Evolutionary conservation across 2,888 invertebrate genomes (phyloP).

Genomic region (Folsomia candida): DNA sequence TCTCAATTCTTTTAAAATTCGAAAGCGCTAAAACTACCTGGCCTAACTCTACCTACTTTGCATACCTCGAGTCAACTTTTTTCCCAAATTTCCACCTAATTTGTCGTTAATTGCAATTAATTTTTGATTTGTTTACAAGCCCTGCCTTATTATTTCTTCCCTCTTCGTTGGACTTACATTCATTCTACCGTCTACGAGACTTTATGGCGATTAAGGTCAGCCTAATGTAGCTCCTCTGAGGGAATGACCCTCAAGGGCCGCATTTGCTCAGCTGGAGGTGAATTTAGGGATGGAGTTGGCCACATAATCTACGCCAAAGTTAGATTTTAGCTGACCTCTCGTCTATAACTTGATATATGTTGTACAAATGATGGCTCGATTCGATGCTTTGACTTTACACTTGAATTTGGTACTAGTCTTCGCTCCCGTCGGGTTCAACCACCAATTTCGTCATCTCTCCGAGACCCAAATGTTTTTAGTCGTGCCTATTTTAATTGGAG

Average conservation of each 20-base stretch:
- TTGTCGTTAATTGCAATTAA: not conserved
- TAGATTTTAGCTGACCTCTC: not conserved
- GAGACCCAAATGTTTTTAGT: too few species aligned
- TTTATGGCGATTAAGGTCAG: not conserved
- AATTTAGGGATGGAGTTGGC: not conserved
- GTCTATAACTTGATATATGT: not conserved
- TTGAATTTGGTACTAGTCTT: not conserved
- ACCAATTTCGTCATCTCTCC: too few species aligned
- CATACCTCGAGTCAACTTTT: not conserved
- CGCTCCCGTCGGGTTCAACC: not conserved
- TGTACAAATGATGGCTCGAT: not conserved
- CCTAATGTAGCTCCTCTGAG: not conserved
- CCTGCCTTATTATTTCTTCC: not conserved
- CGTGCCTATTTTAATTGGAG: too few species aligned
- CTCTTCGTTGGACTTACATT: not conserved
- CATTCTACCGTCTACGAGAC: not conserved
- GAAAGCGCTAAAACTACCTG: not conserved
- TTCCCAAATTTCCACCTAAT: not conserved
- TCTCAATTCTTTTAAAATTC: too few species aligned
- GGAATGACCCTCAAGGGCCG: not conserved
- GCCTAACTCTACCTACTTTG: not conserved
- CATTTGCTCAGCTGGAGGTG: not conserved
- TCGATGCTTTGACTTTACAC: too few species aligned
- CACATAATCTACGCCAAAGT: too few species aligned
- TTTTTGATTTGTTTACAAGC: not conserved